Evolutionary conservation across 2,797 vertebrate species (phyloP), one percentile per base, ranked within the genome.

Genomic region (Centropyge bicolor): DNA sequence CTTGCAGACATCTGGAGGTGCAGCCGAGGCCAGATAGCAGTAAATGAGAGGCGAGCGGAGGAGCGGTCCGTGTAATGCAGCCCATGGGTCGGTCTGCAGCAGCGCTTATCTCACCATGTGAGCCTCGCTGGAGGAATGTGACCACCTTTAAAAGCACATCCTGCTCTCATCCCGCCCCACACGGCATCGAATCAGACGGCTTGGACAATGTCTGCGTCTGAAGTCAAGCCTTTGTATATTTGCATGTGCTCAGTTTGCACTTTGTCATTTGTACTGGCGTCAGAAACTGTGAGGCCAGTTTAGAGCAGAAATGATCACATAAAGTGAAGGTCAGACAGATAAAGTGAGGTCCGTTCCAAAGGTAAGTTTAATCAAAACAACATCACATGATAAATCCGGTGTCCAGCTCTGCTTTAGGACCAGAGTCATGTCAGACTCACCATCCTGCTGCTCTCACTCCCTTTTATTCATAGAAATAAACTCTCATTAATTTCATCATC

Each of bases 11-110:
- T 51, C 5, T 36, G 40, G 20, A 63, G 82, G 46, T 55, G 46
- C 61, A 38, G 60, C 1, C 45, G 45, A 64, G 60, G 70, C 49
- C 81, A 70, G 83, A 82, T 78, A 74, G 85, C 69, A 43, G 49
- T 38, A 59, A 73, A 88, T 83, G 70, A 81, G 70, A 83, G 51
- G 6, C 2, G 20, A 56, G n/a, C 27, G 3, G 27, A 61, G 55
- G 56, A 48, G 10, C 1, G 16, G 71, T 63, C 59, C n/a, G 6
- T 46, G 75, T 74, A 17, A 35, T 9, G 17, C 40, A 17, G 56
- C 63, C 76, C 24, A 2, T 2, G 74, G 76, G 76, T 69, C 40
- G 6, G 35, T 54, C 64, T 65, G 59, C 70, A 55, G 45, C 70
- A 27, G 55, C 9, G 1, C 40, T 66, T 57, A 66, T 65, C 70